Percentiles rank a stretch among this genome's conserved stretches.
Conservation (phyloP, 2,797 vertebrate species). For the Cercopithecus hamlyni region DNA sequence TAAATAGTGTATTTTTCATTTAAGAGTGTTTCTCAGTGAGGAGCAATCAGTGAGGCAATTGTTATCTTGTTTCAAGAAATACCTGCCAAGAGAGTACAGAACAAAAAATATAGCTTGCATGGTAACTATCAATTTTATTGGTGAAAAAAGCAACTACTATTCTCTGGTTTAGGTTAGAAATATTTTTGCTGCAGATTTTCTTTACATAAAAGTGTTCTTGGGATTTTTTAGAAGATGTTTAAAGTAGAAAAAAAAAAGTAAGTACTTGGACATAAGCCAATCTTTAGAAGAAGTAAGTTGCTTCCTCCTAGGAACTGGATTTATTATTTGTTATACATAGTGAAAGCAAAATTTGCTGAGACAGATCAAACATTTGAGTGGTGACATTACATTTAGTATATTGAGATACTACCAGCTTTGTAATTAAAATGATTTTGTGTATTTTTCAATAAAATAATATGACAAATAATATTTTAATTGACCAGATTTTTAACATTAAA, state of each 20-base stretch:
- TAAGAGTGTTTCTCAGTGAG: constrained; percentile 46
- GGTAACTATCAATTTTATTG: constrained; percentile 39
- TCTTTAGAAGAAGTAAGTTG: not conserved
- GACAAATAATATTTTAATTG: not conserved
- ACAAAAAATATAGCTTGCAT: not conserved
- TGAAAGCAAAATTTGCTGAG: not conserved
- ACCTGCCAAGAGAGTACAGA: not conserved
- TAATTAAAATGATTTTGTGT: not conserved
- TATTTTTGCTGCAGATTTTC: constrained; percentile 44
- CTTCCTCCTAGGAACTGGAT: not conserved
- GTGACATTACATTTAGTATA: constrained; percentile 8
- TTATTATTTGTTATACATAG: not conserved
- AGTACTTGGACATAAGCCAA: not conserved
- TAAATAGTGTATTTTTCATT: not conserved
- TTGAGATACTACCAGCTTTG: not conserved
- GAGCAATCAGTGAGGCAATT: constrained; percentile 40
- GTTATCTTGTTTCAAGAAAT: constrained; percentile 47
- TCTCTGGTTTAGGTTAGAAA: constrained; percentile 31
- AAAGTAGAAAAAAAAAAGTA: not conserved
- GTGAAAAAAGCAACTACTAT: constrained; percentile 26
- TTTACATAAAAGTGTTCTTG: constrained; percentile 38
- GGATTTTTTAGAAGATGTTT: not conserved
- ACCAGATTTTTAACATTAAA: constrained; percentile 13
- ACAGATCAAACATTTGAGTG: not conserved
- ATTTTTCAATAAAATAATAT: not conserved